Conservation (phyloP, 2,888 invertebrate genomes). For the Pocota personata region DNA sequence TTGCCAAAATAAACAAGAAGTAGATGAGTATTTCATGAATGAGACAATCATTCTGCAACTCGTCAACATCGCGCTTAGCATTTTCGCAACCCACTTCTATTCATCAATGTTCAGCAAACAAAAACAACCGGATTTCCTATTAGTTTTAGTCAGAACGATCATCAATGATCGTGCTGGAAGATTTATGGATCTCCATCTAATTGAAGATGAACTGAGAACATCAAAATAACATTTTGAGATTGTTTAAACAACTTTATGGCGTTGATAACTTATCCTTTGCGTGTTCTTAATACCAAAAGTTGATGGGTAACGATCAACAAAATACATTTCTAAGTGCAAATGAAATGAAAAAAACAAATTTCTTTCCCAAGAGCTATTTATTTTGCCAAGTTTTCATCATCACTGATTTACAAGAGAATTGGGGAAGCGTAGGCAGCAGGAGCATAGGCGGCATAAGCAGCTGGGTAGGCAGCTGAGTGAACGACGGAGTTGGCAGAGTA, state of each 20-base stretch:
- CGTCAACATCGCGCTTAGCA: neutral
- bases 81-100: slow-evolving; percentile 3
- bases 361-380: slow-evolving; percentile 18
- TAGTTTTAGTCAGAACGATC: slow-evolving; percentile 30
- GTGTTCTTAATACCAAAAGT: neutral
- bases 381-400: slow-evolving; percentile 16
- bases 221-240: slow-evolving; percentile 17
- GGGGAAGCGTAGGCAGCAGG: slow-evolving; percentile 58
- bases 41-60: slow-evolving; percentile 26
- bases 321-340: neutral
- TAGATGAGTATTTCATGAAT: neutral
- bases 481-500: slow-evolving; percentile 59
- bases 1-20: slow-evolving; percentile 21
- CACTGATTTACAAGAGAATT: slow-evolving; percentile 23
- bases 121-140: neutral
- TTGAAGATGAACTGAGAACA: neutral
- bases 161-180: neutral
- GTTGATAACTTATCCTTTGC: slow-evolving; percentile 11
- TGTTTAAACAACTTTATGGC: slow-evolving; percentile 9
- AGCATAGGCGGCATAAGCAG: slow-evolving; percentile 42
- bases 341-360: neutral
- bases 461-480: slow-evolving; percentile 63
- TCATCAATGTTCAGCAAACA: neutral
- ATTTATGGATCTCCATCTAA: slow-evolving; percentile 5
- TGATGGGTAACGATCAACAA: slow-evolving; percentile 10